Evolutionary conservation across 2,888 invertebrate genomes (phyloP).

Genomic region (Allygus modestus): DNA sequence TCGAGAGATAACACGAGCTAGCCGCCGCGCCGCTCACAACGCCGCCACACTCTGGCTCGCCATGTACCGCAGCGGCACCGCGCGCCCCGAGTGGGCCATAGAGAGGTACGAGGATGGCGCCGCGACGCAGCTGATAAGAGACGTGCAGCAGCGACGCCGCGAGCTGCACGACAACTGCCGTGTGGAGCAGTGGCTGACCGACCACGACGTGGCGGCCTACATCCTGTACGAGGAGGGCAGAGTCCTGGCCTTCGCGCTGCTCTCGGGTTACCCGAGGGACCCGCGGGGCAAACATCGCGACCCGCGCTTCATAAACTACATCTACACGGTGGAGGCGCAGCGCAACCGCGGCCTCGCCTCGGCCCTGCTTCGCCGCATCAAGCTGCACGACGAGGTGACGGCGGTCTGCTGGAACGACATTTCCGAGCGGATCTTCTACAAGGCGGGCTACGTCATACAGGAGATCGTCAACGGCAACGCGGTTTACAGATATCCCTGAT

Average conservation of each 20-base stretch:
- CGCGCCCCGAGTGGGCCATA: neutral
- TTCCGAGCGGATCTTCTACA: slow-evolving; percentile 42
- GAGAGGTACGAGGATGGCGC: slow-evolving; percentile 30
- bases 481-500: slow-evolving; percentile 30
- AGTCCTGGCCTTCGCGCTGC: slow-evolving; percentile 28
- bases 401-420: slow-evolving; percentile 53
- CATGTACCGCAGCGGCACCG: neutral
- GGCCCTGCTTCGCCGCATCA: slow-evolving; percentile 24
- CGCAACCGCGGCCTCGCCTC: slow-evolving; percentile 34
- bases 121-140: neutral
- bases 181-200: slow-evolving; percentile 31
- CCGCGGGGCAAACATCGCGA: neutral
- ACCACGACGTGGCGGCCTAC: slow-evolving; percentile 42
- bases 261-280: slow-evolving; percentile 3
- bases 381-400: slow-evolving; percentile 22
- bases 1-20: neutral
- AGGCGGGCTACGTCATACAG: slow-evolving; percentile 35
- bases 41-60: neutral
- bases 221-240: slow-evolving; percentile 29
- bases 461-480: slow-evolving; percentile 35
- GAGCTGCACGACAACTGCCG: slow-evolving; percentile 46
- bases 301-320: slow-evolving; percentile 45
- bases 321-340: slow-evolving; percentile 46
- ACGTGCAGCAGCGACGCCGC: slow-evolving; percentile 29
- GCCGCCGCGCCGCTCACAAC: neutral